phyloP scores from a whole-genome alignment of 2,888 invertebrate species.

The Venustoraphidia nigricollis region DNA sequence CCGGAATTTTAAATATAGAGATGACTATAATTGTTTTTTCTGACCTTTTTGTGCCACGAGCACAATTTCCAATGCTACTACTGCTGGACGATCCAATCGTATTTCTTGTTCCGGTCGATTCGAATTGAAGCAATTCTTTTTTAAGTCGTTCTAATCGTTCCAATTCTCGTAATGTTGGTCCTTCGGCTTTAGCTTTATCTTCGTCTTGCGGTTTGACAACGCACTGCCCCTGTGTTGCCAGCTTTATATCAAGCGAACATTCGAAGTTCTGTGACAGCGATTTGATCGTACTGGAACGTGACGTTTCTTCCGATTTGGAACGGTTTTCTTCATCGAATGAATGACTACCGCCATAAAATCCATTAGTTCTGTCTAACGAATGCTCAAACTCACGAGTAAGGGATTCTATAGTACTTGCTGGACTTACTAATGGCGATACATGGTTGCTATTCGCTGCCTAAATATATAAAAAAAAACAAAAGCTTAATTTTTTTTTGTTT shows the following conservation, averaged over 20 bases:
- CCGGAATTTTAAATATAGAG: no score
- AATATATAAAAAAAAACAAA: no score
- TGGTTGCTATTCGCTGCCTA: slow-evolving; percentile 4
- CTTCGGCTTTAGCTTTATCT: slow-evolving; percentile 47
- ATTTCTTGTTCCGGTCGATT: slow-evolving; percentile 18
- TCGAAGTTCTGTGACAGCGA: slow-evolving; percentile 13
- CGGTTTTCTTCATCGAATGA: slow-evolving; percentile 16
- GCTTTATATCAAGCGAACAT: slow-evolving; percentile 25
- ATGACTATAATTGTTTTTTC: slow-evolving; percentile 4
- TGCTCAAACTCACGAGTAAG: slow-evolving; percentile 71
- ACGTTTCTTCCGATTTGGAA: slow-evolving; percentile 11
- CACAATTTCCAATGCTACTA: slow-evolving; percentile 22
- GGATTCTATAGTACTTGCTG: slow-evolving; percentile 64
- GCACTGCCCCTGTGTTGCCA: slow-evolving; percentile 35
- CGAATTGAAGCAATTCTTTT: slow-evolving; percentile 29
- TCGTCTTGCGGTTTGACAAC: slow-evolving; percentile 49
- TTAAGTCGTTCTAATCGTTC: slow-evolving; percentile 41
- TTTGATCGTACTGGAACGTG: slow-evolving; percentile 17
- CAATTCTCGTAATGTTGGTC: slow-evolving; percentile 39
- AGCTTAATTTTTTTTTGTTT: no score
- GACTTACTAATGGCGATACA: slow-evolving; percentile 39
- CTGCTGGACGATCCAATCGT: slow-evolving; percentile 24
- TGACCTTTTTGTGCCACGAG: slow-evolving; percentile 25
- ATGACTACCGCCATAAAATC: neutral
- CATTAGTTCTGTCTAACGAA: slow-evolving; percentile 38